A percentile compares a stretch with the other conserved stretches of the same genome.
These are phyloP conservation scores for Stegastes partitus DNA, from an alignment of 2,113 vertebrate genomes.

Conservation along the genomic window DNA sequence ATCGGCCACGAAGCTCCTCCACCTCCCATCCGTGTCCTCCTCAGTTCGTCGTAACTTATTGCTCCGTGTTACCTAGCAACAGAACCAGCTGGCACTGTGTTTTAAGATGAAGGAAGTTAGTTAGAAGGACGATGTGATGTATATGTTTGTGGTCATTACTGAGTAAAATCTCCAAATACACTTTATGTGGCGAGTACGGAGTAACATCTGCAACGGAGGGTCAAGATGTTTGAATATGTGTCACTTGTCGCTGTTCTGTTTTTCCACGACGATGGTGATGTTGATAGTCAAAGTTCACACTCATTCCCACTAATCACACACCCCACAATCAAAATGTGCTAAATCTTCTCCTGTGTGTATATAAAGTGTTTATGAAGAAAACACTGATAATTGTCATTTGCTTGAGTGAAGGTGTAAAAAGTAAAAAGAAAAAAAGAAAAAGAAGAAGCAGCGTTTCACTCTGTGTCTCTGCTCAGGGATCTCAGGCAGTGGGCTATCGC, in stretches of 20 bases:
- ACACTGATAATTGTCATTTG: constrained; percentile 69
- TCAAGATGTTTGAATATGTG: neutral
- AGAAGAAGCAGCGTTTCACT: constrained; percentile 78
- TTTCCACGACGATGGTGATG: too few species aligned
- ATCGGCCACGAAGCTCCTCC: constrained; percentile 17
- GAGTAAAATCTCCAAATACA: neutral
- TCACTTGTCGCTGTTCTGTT: constrained; percentile 29
- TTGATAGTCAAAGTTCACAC: constrained; percentile 25
- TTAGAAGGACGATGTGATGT: constrained; percentile 11
- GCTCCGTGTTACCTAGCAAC: constrained; percentile 74
- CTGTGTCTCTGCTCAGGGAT: constrained; percentile 97
- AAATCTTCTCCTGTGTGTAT: constrained; percentile 68
- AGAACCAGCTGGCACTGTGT: constrained; percentile 86
- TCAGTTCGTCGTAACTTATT: constrained; percentile 78
- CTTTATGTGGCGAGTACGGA: neutral
- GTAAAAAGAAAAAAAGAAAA: neutral
- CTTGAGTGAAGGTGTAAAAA: constrained; percentile 68
- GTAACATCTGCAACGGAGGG: neutral
- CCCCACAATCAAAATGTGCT: constrained; percentile 62
- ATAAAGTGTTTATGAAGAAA: constrained; percentile 69
- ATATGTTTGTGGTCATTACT: neutral
- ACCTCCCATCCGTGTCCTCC: constrained; percentile 44
- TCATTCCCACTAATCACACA: constrained; percentile 32
- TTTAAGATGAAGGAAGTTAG: constrained; percentile 61
- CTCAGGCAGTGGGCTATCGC: constrained; percentile 89